Base-by-base conservation (phyloP, 2,888 invertebrate species). In the Therioaphis trifolii region DNA sequence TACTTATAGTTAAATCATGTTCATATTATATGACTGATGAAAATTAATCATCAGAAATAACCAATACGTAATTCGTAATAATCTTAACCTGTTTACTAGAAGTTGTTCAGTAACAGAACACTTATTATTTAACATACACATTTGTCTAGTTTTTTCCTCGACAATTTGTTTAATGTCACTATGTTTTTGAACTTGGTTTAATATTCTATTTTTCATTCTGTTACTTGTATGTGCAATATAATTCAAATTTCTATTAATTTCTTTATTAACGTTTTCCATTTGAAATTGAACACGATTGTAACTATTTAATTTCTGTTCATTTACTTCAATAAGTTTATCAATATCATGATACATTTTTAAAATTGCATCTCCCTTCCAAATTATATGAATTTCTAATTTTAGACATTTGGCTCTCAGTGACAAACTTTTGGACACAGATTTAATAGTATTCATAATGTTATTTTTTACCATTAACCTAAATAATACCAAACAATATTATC, bases 401-500 rank as follows among this genome's bases (percentile, higher is more conserved):
- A 78, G n/a, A 68, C 40, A 55, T 15, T 78, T 40, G 35, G 40
- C 21, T n/a, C 68, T 78, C 14, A 78, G 12, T 35, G 24, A 52
- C 3, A 78, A 3, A 68, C 35, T 40, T 40, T 78, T 68, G 5
- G 24, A 40, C 24, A 52, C 12, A 5, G 78, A 40, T 5, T 68
- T 24, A 24, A 52, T 24, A 40, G n/a, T 55, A 18, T 68, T 68
- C 66, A 55, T 78, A 24, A 78, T 18, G n/a, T 78, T 78, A 40
- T 68, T 78, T 52, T 68, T 78, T 55, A 78, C 68, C 52, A 78
- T 68, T 55, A 55, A 55, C 78, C 78, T 78, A 55, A 29, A 78
- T 68, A 49, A 18, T 68, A 52, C 24, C 12, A 49, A 68, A 21
- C 4, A 68, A 52, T 68, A 40, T 14, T 55, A 27, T 9, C n/a